Base-by-base conservation (phyloP, 2,797 vertebrate genomes). In the Characodon lateralis region DNA sequence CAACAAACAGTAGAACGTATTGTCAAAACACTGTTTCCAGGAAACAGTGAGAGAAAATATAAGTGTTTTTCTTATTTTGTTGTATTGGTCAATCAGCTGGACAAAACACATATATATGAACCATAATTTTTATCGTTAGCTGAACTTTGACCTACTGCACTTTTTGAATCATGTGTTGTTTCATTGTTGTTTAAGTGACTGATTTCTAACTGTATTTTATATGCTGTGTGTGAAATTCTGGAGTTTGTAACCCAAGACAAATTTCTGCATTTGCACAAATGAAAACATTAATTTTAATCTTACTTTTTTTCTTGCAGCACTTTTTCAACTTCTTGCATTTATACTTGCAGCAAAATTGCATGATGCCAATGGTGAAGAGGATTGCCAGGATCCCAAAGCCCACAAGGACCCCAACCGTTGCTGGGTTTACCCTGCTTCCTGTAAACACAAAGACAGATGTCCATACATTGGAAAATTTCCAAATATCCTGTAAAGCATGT, bases 341-440 rank as follows among this genome's bases (percentile, higher is more conserved):
- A 77, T 92, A 73, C 72, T 94, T 94, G 86, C 83, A 89, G 83
- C 88, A 94, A 79, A 91, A 94, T 28, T 94, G 93, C 28, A 94
- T 18, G 10, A 95, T 87, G 68, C 69, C 95, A 28, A 95, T 92
- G 71, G 89, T 81, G 70, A 96, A 88, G 66, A 96, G 91, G 70
- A 95, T 78, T 0, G 73, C 81, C 66, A 96, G 84, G 58, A 95
- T 78, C 6, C 86, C 83, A 61, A 95, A 94, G 5, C 93, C 94
- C 18, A 95, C 91, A 0, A 59, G 81, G 5, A 96, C 9, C 2
- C 94, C 94, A 0, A 95, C 84, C 0, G 87, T 83, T 0, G 89
- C 68, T 10, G 93, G 72, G 82, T 90, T 92, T 5, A 91, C 89
- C 1, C 22, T 76, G 87, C 89, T 92, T 3, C 51, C 93, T 94